Evolutionary conservation across 2,888 invertebrate genomes (phyloP).

Genomic region (Trichogramma evanescens): DNA sequence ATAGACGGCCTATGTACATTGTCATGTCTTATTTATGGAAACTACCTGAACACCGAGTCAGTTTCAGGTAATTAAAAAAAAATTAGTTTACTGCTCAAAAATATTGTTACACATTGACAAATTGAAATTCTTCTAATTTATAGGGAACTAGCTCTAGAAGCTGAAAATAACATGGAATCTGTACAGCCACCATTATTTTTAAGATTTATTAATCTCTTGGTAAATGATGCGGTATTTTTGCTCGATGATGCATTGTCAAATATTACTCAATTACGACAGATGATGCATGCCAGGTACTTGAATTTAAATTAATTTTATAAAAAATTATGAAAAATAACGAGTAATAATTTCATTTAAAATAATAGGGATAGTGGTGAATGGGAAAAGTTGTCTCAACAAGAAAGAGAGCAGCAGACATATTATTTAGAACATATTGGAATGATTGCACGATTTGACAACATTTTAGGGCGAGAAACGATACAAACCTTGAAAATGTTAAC

Average conservation of each 20-base stretch:
- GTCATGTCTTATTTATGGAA: slow-evolving; percentile 90
- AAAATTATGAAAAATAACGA: neutral
- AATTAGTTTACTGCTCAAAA: slow-evolving; percentile 1
- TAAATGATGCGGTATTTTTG: slow-evolving; percentile 95
- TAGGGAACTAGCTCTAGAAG: slow-evolving; percentile 69
- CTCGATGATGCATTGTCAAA: slow-evolving; percentile 85
- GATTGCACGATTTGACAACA: slow-evolving; percentile 86
- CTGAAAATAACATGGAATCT: slow-evolving; percentile 82
- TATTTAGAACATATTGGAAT: slow-evolving; percentile 71
- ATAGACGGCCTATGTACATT: slow-evolving; percentile 89
- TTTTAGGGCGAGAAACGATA: slow-evolving; percentile 83
- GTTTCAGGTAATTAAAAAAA: slow-evolving; percentile 58
- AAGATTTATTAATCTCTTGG: slow-evolving; percentile 89
- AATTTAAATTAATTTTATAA: neutral
- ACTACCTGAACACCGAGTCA: slow-evolving; percentile 67
- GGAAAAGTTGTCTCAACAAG: slow-evolving; percentile 61
- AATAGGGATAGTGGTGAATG: slow-evolving; percentile 67
- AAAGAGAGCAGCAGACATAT: slow-evolving; percentile 67
- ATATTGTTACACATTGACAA: slow-evolving; percentile 6
- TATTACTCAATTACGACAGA: slow-evolving; percentile 79
- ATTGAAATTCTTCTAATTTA: slow-evolving; percentile 6
- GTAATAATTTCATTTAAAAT: slow-evolving; percentile 6
- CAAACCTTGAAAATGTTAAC: slow-evolving; percentile 73
- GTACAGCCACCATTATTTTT: slow-evolving; percentile 86
- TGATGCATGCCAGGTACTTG: slow-evolving; percentile 67